Percentiles rank a stretch among this genome's conserved stretches.
Conservation (phyloP, 2,113 vertebrate species). For the Monopterus albus region DNA sequence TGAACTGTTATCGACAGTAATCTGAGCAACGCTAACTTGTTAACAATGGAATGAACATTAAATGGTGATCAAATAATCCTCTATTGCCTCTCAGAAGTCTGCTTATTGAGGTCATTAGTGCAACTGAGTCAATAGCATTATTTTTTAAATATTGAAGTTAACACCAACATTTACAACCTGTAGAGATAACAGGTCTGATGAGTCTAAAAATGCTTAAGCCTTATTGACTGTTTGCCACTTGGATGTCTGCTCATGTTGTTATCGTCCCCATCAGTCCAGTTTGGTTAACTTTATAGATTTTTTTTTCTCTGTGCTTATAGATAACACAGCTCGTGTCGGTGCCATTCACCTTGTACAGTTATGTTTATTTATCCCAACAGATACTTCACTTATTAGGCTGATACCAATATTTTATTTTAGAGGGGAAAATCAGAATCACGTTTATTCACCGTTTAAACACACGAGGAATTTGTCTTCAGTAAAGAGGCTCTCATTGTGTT, state of each 20-base stretch:
- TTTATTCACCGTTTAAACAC: too few relatives aligned
- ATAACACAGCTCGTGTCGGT: too few relatives aligned
- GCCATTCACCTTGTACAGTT: neutral
- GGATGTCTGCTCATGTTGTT: neutral
- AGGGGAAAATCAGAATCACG: neutral
- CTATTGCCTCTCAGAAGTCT: neutral
- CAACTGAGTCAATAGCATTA: too few relatives aligned
- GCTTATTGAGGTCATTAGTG: too few relatives aligned
- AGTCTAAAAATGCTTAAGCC: slow-evolving; percentile 1
- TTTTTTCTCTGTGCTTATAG: neutral
- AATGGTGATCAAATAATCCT: neutral
- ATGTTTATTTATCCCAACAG: neutral
- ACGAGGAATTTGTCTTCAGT: too few relatives aligned
- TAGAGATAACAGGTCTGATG: slow-evolving; percentile 8
- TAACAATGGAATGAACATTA: slow-evolving; percentile 1
- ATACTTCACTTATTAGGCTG: too few relatives aligned
- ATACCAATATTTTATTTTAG: neutral
- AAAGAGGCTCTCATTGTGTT: too few relatives aligned
- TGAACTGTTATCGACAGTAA: neutral
- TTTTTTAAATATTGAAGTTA: neutral
- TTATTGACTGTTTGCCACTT: neutral
- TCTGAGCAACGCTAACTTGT: neutral
- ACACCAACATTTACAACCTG: neutral
- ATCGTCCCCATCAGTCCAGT: neutral
- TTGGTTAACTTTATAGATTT: neutral